phyloP scores from a whole-genome alignment of 2,888 invertebrate genomes.

The Eustalomyia histrio region DNA sequence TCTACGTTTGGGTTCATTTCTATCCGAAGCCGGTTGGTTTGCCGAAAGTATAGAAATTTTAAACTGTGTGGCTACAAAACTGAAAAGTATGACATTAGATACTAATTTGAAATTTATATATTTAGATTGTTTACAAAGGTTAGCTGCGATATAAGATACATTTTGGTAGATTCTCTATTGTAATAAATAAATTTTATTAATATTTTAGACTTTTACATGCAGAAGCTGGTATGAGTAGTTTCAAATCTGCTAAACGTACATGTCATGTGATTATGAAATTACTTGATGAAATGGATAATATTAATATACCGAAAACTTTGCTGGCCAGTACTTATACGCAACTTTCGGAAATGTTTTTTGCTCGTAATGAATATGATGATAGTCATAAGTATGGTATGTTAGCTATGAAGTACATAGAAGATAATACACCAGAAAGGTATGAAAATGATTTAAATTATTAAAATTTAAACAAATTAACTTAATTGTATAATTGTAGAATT shows the following conservation, averaged over 20 bases:
- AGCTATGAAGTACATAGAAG: slow-evolving; percentile 85
- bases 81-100: slow-evolving; percentile 81
- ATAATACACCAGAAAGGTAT: slow-evolving; percentile 83
- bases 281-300: slow-evolving; percentile 80
- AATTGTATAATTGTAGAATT: slow-evolving; percentile 80
- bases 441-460: slow-evolving; percentile 18
- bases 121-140: slow-evolving; percentile 93
- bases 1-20: slow-evolving; percentile 84
- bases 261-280: slow-evolving; percentile 82
- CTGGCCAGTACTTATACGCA: slow-evolving; percentile 89
- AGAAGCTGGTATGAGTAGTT: slow-evolving; percentile 90
- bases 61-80: slow-evolving; percentile 84
- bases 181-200: slow-evolving; percentile 3
- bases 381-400: slow-evolving; percentile 88
- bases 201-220: slow-evolving; percentile 87
- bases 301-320: slow-evolving; percentile 79
- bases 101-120: slow-evolving; percentile 84
- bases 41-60: slow-evolving; percentile 87
- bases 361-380: slow-evolving; percentile 92
- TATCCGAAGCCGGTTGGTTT: slow-evolving; percentile 94
- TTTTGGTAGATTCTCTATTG: no score
- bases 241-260: slow-evolving; percentile 87
- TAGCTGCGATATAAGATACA: slow-evolving; percentile 60
- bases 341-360: slow-evolving; percentile 90
- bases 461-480: slow-evolving; percentile 25